A percentile compares a stretch with the other conserved stretches of the same genome.
These are phyloP conservation scores for Eupithecia centaureata DNA, from an alignment of 2,888 invertebrate species.

Conservation along the genomic window DNA sequence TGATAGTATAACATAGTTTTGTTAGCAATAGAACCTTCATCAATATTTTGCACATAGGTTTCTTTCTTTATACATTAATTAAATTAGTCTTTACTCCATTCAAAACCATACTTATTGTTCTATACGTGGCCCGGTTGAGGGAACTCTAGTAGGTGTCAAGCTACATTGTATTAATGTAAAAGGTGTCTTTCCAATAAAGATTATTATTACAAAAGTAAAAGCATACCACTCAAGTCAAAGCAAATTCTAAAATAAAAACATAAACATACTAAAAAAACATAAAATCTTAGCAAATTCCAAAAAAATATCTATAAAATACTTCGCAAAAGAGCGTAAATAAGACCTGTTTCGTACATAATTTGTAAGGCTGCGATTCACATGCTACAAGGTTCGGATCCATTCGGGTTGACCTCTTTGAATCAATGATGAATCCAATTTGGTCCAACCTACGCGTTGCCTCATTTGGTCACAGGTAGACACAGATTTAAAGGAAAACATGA, in stretches of 20 bases:
- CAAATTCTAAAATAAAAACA: background rate
- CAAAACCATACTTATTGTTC: too few species aligned
- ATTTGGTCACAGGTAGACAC: conserved; percentile 64
- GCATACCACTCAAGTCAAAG: background rate
- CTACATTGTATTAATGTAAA: too few species aligned
- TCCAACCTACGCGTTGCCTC: conserved; percentile 55
- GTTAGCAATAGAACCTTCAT: too few species aligned
- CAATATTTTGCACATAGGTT: too few species aligned
- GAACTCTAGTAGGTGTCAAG: too few species aligned
- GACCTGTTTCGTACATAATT: conserved; percentile 43
- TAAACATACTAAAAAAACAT: background rate
- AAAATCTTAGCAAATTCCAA: background rate
- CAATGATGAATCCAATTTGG: conserved; percentile 74
- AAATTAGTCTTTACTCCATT: too few species aligned
- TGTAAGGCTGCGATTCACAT: conserved; percentile 54
- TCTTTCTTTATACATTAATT: too few species aligned
- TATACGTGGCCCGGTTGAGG: too few species aligned
- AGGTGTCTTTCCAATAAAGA: too few species aligned
- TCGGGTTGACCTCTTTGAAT: conserved; percentile 71
- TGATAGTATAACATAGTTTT: too few species aligned
- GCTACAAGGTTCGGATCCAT: conserved; percentile 52
- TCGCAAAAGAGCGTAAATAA: conserved; percentile 33
- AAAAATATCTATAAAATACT: conserved; percentile 29
- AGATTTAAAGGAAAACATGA: conserved; percentile 58
- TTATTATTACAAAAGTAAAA: too few species aligned